Conservation (phyloP, 2,113 vertebrate species). For the Desmodus rotundus region DNA sequence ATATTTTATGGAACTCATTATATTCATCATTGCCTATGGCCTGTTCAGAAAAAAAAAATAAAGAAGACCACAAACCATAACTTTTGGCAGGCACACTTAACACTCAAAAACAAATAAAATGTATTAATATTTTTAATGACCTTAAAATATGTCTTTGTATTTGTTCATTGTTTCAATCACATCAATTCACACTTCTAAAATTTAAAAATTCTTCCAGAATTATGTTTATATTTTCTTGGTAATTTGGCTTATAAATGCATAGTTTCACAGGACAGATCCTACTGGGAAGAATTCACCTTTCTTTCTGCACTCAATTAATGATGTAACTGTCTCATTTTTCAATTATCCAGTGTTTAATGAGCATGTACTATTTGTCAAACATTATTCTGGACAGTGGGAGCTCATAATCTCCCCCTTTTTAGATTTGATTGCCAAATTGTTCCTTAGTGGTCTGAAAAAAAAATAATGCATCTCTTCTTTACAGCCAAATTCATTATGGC, state of each 20-base stretch:
- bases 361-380: not conserved
- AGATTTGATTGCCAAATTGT: not conserved
- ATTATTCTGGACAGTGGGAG: not conserved
- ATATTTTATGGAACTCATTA: not conserved
- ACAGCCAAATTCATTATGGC: not conserved
- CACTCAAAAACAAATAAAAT: not conserved
- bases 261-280: not conserved
- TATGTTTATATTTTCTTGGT: not conserved
- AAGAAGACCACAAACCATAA: not conserved
- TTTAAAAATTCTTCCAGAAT: not conserved
- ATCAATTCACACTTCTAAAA: not conserved
- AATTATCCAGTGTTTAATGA: not conserved
- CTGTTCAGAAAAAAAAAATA: not conserved
- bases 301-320: not conserved
- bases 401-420: not conserved
- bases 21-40: not conserved
- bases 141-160: not conserved
- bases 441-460: conserved; percentile 13
- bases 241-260: not conserved
- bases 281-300: not conserved
- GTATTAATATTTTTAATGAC: not conserved
- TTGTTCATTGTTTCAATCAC: not conserved
- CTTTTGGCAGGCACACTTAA: not conserved
- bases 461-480: not conserved
- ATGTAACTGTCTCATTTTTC: not conserved